These are phyloP conservation scores for Synanthedon vespiformis DNA, from an alignment of 2,888 invertebrate species.

Conservation along the genomic window DNA sequence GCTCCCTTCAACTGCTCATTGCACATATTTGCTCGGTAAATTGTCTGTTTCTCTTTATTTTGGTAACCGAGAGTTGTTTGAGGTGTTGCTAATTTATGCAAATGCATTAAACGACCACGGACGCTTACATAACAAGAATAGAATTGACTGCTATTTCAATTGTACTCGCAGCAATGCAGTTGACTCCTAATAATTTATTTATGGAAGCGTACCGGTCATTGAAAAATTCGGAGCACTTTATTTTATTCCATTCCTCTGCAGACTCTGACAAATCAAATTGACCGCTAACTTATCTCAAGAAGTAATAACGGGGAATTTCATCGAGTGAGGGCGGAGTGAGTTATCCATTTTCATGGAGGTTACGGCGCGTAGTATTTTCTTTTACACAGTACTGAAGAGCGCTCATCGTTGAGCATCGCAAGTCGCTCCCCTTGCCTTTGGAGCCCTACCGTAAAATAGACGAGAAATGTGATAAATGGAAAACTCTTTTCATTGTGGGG, in stretches of 20 bases:
- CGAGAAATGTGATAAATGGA: conserved; percentile 70
- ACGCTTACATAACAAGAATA: conserved; percentile 1
- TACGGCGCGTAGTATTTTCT: conserved; percentile 61
- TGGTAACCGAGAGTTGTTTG: no score
- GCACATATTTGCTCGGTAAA: no score
- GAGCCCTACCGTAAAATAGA: conserved; percentile 67
- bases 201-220: no score
- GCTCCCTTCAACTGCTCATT: no score
- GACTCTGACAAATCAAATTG: conserved; percentile 21
- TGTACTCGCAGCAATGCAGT: conserved; percentile 6
- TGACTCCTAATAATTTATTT: no score
- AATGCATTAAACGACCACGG: background rate
- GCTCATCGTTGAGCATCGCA: conserved; percentile 47
- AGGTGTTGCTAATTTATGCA: no score
- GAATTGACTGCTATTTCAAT: conserved; percentile 1
- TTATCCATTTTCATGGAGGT: conserved; percentile 61
- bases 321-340: conserved; percentile 49
- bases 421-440: conserved; percentile 46
- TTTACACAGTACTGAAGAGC: conserved; percentile 48
- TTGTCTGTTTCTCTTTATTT: no score
- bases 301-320: conserved; percentile 46
- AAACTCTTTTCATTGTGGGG: conserved; percentile 64
- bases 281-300: conserved; percentile 23
- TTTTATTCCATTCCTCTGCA: no score
- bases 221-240: no score